phyloP scores from a whole-genome alignment of 1,140 invertebrate genomes.

The Heliconius hewitsoni region DNA sequence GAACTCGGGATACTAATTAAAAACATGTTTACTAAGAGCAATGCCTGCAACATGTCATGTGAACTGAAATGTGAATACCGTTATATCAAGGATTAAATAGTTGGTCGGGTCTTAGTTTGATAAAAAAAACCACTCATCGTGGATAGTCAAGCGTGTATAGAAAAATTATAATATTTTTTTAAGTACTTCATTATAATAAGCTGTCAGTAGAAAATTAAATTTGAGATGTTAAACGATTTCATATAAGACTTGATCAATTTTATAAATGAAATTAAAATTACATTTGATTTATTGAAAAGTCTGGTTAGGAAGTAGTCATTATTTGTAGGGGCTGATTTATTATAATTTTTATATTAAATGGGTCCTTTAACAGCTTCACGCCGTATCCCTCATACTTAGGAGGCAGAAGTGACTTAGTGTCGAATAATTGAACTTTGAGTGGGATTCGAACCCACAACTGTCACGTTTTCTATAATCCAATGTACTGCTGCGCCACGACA shows the following conservation, averaged over 20 bases:
- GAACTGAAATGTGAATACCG: slow-evolving; percentile 5
- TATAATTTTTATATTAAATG: too few relatives aligned
- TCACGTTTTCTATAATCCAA: too few relatives aligned
- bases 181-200: not conserved
- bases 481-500: too few relatives aligned
- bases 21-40: slow-evolving; percentile 5
- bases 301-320: too few relatives aligned
- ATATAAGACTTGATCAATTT: not conserved
- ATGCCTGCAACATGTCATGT: slow-evolving; percentile 7
- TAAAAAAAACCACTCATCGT: not conserved
- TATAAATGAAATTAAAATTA: too few relatives aligned
- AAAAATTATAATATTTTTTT: slow-evolving; percentile 7
- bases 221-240: not conserved
- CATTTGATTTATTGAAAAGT: too few relatives aligned
- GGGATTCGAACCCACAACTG: too few relatives aligned
- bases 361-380: not conserved
- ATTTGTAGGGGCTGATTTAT: too few relatives aligned
- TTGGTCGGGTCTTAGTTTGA: not conserved
- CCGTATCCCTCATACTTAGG: not conserved
- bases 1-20: not conserved
- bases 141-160: not conserved
- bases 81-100: slow-evolving; percentile 8
- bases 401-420: too few relatives aligned
- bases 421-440: too few relatives aligned
- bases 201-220: not conserved